A percentile compares a stretch with the other conserved stretches of the same genome.
Conservation (phyloP, 2,888 invertebrate genomes). For the Trissoscelio sp. region DNA sequence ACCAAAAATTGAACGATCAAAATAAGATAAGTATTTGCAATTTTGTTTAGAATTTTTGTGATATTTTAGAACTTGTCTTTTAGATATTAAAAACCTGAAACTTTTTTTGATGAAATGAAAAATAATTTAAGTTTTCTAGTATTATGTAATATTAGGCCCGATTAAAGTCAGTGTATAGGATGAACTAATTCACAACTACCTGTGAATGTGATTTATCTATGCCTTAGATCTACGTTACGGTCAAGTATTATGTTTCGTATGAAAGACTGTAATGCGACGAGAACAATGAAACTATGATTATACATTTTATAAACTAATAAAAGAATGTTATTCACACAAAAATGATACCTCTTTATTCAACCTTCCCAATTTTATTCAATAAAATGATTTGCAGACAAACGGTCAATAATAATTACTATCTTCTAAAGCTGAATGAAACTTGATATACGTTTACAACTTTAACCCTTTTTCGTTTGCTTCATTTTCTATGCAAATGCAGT, state of each 20-base stretch:
- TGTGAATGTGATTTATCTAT: slow-evolving; percentile 26
- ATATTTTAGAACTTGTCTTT: too few relatives aligned
- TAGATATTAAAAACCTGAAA: too few relatives aligned
- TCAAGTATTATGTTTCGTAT: slow-evolving; percentile 34
- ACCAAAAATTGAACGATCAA: too few relatives aligned
- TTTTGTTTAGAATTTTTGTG: too few relatives aligned
- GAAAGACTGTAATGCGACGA: slow-evolving; percentile 42
- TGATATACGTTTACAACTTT: slow-evolving; percentile 16
- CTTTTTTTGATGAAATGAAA: too few relatives aligned
- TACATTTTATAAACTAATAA: slow-evolving; percentile 49
- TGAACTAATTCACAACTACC: slow-evolving; percentile 24
- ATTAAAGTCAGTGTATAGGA: slow-evolving; percentile 2
- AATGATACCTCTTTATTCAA: neutral
- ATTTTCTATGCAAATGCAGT: slow-evolving; percentile 9
- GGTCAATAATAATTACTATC: too few relatives aligned
- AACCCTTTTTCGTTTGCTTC: neutral
- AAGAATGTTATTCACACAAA: slow-evolving; percentile 33
- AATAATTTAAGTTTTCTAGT: slow-evolving; percentile 17
- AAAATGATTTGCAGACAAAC: too few relatives aligned
- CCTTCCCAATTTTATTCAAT: neutral
- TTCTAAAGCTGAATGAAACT: neutral
- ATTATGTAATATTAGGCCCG: slow-evolving; percentile 33
- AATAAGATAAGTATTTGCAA: too few relatives aligned
- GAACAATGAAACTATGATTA: slow-evolving; percentile 23
- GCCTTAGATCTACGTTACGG: slow-evolving; percentile 33